These are phyloP conservation scores for Pseudachorutes palmiensis DNA, from an alignment of 1,140 invertebrate genomes.

Conservation along the genomic window DNA sequence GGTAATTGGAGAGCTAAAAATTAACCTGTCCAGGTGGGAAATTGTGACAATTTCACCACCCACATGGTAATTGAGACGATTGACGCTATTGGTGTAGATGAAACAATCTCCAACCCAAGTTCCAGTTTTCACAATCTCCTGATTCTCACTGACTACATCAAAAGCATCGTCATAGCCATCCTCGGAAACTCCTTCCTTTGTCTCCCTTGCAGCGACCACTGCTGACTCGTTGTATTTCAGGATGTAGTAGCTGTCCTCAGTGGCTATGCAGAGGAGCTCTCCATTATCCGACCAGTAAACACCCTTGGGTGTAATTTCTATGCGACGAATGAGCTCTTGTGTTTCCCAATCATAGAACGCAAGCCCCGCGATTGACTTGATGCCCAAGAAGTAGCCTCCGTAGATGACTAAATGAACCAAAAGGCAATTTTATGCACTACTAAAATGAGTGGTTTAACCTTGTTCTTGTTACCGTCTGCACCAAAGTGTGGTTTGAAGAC, in stretches of 20 bases:
- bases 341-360: slow-evolving; percentile 98
- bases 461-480: slow-evolving; percentile 63
- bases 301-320: slow-evolving; percentile 88
- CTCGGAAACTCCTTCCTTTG: slow-evolving; percentile 67
- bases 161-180: slow-evolving; percentile 96
- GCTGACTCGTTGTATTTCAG: slow-evolving; percentile 75
- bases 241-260: slow-evolving; percentile 94
- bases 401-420: slow-evolving; percentile 66
- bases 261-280: slow-evolving; percentile 84
- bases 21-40: slow-evolving; percentile 84
- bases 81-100: slow-evolving; percentile 96
- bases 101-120: slow-evolving; percentile 99
- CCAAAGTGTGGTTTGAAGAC: slow-evolving; percentile 92
- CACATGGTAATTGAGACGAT: slow-evolving; percentile 97
- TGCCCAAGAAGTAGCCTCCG: slow-evolving; percentile 88
- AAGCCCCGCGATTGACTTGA: slow-evolving; percentile 84
- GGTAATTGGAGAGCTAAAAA: too few species aligned
- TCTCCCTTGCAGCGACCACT: slow-evolving; percentile 64
- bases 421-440: not conserved
- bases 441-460: too few species aligned
- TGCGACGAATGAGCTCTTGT: slow-evolving; percentile 79
- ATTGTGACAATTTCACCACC: slow-evolving; percentile 98
- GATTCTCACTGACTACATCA: slow-evolving; percentile 82
- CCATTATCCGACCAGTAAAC: slow-evolving; percentile 97
- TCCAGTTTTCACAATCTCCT: slow-evolving; percentile 90